Percentiles rank a stretch among this genome's conserved stretches.
These are phyloP conservation scores for Pogona vitticeps DNA, from an alignment of 2,113 vertebrate species.

Conservation along the genomic window DNA sequence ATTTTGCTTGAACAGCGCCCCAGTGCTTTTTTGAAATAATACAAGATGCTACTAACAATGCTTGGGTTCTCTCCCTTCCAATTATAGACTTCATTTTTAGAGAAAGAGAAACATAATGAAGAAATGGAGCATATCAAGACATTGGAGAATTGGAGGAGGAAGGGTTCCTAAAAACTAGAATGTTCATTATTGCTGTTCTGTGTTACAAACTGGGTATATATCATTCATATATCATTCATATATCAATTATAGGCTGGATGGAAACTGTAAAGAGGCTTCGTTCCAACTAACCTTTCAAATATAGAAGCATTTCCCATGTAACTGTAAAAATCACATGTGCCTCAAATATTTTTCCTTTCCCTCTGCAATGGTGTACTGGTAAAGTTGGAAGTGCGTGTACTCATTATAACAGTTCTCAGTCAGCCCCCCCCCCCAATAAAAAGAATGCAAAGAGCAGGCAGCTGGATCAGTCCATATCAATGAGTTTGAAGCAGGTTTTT, in stretches of 20 bases:
- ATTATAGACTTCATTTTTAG: neutral
- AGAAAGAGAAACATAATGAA: neutral
- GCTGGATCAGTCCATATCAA: no score
- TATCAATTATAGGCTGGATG: neutral
- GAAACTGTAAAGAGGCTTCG: no score
- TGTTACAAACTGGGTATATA: neutral
- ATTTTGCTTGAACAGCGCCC: neutral
- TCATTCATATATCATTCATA: neutral
- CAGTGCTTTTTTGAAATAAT: neutral
- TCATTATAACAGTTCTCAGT: no score
- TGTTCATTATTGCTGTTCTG: conserved; percentile 2
- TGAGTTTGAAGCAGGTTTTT: no score
- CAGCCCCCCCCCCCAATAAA: no score
- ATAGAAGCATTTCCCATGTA: no score
- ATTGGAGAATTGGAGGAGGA: neutral
- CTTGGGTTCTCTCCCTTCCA: fast-evolving
- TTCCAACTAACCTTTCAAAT: no score
- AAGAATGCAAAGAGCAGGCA: no score
- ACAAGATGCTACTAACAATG: neutral
- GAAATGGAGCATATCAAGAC: conserved; percentile 14
- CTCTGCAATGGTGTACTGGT: no score
- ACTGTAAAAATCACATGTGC: no score
- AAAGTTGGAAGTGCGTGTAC: no score
- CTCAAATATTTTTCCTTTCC: no score
- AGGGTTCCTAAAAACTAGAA: conserved; percentile 14